These are phyloP conservation scores for Marcusenius ussheri DNA, from an alignment of 2,113 vertebrate species.

Conservation along the genomic window DNA sequence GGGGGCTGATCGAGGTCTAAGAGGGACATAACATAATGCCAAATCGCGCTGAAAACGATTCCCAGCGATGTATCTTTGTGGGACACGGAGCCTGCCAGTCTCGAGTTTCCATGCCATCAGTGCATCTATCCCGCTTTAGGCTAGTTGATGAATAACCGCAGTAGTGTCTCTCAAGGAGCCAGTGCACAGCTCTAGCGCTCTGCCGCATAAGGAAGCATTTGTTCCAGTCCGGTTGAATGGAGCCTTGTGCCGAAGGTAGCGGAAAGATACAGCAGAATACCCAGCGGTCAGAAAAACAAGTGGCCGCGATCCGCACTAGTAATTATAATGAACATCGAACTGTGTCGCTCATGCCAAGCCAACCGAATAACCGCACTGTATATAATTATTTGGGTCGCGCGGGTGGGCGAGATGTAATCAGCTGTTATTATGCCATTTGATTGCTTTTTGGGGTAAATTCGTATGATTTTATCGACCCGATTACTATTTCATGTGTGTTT, in stretches of 20 bases:
- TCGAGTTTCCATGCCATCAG: not conserved
- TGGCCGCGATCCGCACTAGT: slow-evolving; percentile 34
- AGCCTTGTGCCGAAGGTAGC: slow-evolving; percentile 78
- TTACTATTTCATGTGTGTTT: not conserved
- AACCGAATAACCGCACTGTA: not conserved
- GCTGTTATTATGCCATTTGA: not conserved
- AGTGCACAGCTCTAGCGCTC: slow-evolving; percentile 55
- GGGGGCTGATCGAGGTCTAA: not conserved
- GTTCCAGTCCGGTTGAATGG: slow-evolving; percentile 79
- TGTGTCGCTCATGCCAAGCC: not conserved
- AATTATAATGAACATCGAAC: not conserved
- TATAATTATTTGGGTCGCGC: not conserved
- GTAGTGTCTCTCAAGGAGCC: slow-evolving; percentile 40
- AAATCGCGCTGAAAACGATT: not conserved
- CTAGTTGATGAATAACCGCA: slow-evolving; percentile 21
- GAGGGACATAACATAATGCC: not conserved
- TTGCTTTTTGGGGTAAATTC: not conserved
- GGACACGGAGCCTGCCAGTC: not conserved
- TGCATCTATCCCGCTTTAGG: not conserved
- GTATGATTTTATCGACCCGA: not conserved
- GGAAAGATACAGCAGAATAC: slow-evolving; percentile 57
- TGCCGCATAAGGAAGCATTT: slow-evolving; percentile 85
- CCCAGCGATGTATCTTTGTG: not conserved
- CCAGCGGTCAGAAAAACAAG: slow-evolving; percentile 57
- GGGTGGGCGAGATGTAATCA: not conserved